A percentile compares a stretch with the other conserved stretches of the same genome.
These are phyloP conservation scores for Chymomyza amoena DNA, from an alignment of 2,888 invertebrate genomes.

Conservation along the genomic window DNA sequence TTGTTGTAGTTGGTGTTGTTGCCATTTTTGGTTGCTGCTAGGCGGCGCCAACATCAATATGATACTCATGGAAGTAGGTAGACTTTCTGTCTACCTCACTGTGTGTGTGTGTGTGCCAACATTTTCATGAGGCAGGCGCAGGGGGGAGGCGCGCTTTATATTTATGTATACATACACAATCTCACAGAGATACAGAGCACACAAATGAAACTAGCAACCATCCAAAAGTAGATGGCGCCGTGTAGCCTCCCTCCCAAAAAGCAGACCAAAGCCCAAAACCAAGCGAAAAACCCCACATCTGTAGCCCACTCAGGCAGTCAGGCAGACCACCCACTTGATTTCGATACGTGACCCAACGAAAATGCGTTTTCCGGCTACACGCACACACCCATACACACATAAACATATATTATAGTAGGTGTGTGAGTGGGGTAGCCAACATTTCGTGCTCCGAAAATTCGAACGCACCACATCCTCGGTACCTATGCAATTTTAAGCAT, in stretches of 20 bases:
- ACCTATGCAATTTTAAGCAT: background rate
- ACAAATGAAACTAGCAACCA: constrained; percentile 29
- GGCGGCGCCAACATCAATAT: constrained; percentile 57
- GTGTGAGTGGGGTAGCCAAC: constrained; percentile 4
- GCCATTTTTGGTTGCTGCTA: constrained; percentile 53
- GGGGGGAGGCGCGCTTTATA: constrained; percentile 68
- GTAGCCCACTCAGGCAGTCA: constrained; percentile 23
- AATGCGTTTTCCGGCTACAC: constrained; percentile 59
- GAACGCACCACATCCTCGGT: background rate
- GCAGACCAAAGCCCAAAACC: background rate
- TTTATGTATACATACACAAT: constrained; percentile 69
- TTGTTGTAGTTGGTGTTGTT: constrained; percentile 28
- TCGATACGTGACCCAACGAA: constrained; percentile 68
- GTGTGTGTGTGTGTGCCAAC: constrained; percentile 37
- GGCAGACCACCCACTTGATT: constrained; percentile 49
- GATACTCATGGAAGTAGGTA: constrained; percentile 60
- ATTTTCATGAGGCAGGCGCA: constrained; percentile 67
- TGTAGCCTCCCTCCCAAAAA: background rate
- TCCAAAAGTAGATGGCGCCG: constrained; percentile 8
- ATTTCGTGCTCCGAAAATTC: constrained; percentile 40
- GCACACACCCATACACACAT: background rate
- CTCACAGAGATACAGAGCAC: background rate
- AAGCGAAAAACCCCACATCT: background rate
- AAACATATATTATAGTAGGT: background rate
- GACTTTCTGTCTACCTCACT: constrained; percentile 65